Conservation (phyloP, 2,888 invertebrate species). For the Andrena chrysosceles region DNA sequence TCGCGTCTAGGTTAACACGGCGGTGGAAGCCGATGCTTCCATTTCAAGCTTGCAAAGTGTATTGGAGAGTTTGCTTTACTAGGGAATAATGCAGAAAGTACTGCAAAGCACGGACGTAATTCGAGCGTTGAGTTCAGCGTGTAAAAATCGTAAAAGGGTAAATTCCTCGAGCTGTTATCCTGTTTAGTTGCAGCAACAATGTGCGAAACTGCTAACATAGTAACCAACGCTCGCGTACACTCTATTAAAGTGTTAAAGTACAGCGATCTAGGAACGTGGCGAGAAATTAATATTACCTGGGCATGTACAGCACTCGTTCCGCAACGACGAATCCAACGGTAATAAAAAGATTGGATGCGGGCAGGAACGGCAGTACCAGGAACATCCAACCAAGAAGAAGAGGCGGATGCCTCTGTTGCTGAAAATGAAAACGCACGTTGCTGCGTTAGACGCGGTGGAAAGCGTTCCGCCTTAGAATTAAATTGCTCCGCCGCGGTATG, state of each 20-base stretch:
- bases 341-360: constrained; percentile 93
- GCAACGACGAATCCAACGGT: constrained; percentile 94
- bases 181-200: too few species aligned
- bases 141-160: too few species aligned
- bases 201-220: too few species aligned
- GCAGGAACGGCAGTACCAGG: constrained; percentile 93
- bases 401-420: constrained; percentile 90
- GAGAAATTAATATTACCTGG: constrained; percentile 87
- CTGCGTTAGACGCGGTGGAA: constrained; percentile 23
- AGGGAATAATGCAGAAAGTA: too few species aligned
- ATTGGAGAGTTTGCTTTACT: too few species aligned
- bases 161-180: too few species aligned
- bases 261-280: not conserved
- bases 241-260: too few species aligned
- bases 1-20: not conserved
- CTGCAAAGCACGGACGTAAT: too few species aligned
- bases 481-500: constrained; percentile 14
- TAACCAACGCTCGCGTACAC: too few species aligned
- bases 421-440: constrained; percentile 78
- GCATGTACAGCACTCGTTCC: constrained; percentile 95
- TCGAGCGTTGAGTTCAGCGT: too few species aligned
- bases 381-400: constrained; percentile 90
- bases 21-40: not conserved
- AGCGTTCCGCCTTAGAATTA: constrained; percentile 14
- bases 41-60: not conserved